Base-by-base conservation (phyloP, 2,888 invertebrate species). In the Cheilosia impressa region DNA sequence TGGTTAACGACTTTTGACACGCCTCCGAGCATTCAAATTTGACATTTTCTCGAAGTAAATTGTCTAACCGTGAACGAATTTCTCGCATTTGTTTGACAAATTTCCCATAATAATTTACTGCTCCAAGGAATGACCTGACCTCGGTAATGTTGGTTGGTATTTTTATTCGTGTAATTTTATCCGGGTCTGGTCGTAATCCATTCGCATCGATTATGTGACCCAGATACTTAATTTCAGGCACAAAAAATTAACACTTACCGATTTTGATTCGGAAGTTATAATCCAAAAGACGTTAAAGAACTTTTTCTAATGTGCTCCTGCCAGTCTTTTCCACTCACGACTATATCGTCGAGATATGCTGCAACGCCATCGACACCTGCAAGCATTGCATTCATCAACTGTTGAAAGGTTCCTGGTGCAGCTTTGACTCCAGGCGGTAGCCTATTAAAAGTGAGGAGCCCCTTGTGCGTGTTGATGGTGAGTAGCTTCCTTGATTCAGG, bases 401-500 rank as follows among this genome's bases (percentile, higher is more conserved):
- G 79, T 41, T 87, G 84, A 66, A 88, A 87, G 15, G 57, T 83
- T 1, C 81, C 83, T 45, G 87, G 87, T 3, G 87, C 85, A 17
- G 87, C 69, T 76, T 80, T 88, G 7, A 87, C 68, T 19, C 87
- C 83, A 17, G 66, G 75, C 4, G 82, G 60, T 10, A 85, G 68
- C 6, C 84, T 60, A 43, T 88, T 88, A 43, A 82, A 87, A 24
- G 76, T 79, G 41, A 69, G 87, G 2, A 83, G 15, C 0, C 87
- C 87, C 13, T 69, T 78, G 60, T 87, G 75, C 9, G 87, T 87
- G 22, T 85, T 84, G 2, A 87, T 87, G 7, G 87, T 85, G 0
- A 81, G 60, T 9, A 88, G 22, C 22, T 87, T 82, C 7, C 75
- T 83, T 3, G 87, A 83, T 19, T 87, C 66, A 19, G 81, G 84